Percentiles rank a stretch among this genome's conserved stretches.
phyloP scores from a whole-genome alignment of 1,140 invertebrate genomes.

The Lepidurus arcticus region DNA sequence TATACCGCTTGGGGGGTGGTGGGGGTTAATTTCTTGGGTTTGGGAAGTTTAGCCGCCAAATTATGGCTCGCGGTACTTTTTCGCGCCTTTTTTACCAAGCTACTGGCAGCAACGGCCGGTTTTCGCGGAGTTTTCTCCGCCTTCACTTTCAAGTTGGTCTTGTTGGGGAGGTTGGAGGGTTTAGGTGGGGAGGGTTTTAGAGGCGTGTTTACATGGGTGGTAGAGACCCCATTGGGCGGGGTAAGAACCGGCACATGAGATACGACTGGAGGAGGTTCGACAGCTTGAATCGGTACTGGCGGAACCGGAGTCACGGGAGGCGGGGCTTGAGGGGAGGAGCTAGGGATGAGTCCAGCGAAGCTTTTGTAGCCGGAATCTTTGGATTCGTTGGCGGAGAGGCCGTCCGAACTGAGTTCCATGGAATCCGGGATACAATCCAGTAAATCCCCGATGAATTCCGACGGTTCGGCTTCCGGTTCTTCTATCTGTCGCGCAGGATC shows the following conservation, averaged over 20 bases:
- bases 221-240: background rate
- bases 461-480: slow-evolving; percentile 13
- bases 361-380: slow-evolving; percentile 15
- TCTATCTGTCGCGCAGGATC: background rate
- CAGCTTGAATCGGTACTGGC: slow-evolving; percentile 30
- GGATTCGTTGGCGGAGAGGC: background rate
- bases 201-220: background rate
- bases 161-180: background rate
- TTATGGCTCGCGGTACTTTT: background rate
- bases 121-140: background rate
- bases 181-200: background rate
- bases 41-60: background rate
- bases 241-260: background rate
- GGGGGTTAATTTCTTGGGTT: background rate
- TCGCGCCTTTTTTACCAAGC: background rate
- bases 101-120: background rate
- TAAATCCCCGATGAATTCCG: slow-evolving; percentile 29
- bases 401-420: slow-evolving; percentile 29
- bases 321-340: slow-evolving; percentile 31
- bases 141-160: background rate
- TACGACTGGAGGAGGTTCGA: background rate
- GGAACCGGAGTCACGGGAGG: background rate
- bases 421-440: slow-evolving; percentile 33
- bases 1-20: background rate
- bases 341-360: background rate